These are phyloP conservation scores for Cantharis rufa DNA, from an alignment of 2,888 invertebrate genomes.

Conservation along the genomic window DNA sequence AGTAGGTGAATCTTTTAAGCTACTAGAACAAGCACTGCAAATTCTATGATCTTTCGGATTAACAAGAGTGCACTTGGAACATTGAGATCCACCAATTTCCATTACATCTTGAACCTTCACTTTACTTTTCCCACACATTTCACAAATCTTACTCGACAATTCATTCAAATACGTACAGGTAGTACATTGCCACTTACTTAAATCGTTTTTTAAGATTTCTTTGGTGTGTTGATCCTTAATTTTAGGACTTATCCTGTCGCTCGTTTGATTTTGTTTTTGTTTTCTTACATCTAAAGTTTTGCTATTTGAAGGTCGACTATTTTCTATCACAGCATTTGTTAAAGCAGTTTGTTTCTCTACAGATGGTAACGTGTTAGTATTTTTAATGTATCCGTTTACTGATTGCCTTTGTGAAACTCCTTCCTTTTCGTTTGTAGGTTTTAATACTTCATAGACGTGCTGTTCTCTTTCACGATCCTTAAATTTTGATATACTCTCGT, in stretches of 20 bases:
- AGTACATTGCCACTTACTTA: constrained; percentile 66
- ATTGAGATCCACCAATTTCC: constrained; percentile 74
- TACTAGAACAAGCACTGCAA: constrained; percentile 72
- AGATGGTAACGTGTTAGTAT: constrained; percentile 26
- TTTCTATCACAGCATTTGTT: constrained; percentile 3
- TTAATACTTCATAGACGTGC: constrained; percentile 35
- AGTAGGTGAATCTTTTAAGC: constrained; percentile 74
- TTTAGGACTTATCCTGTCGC: constrained; percentile 27
- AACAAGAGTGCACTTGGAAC: constrained; percentile 75
- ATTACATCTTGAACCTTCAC: constrained; percentile 48
- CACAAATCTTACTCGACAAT: constrained; percentile 63
- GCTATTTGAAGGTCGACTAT: constrained; percentile 34
- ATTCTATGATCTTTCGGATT: constrained; percentile 66
- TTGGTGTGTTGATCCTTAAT: constrained; percentile 11
- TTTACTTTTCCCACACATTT: constrained; percentile 71
- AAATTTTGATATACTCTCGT: constrained; percentile 58
- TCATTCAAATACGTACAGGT: constrained; percentile 74
- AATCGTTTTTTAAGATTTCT: constrained; percentile 2
- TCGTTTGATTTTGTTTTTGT: constrained; percentile 30
- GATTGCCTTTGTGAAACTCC: background rate
- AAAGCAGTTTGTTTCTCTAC: constrained; percentile 9
- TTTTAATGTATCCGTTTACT: constrained; percentile 15
- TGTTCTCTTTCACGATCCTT: constrained; percentile 52
- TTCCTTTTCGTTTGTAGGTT: constrained; percentile 41
- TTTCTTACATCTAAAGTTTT: constrained; percentile 38